Base-by-base conservation (phyloP, 2,888 invertebrate species). In the Odontomyia ornata region DNA sequence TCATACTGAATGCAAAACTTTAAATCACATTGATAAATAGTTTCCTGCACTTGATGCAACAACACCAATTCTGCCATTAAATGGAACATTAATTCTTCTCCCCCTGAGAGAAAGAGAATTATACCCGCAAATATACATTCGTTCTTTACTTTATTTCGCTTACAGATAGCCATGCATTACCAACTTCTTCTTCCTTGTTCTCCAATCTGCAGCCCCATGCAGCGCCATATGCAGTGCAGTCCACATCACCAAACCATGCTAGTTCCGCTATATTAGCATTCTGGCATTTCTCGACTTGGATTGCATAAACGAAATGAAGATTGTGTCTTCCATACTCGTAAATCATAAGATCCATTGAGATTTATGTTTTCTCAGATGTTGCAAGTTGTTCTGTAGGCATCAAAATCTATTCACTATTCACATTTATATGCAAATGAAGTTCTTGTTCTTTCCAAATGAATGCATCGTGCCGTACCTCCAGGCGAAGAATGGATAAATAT, bases 341-440 rank as follows among this genome's bases (percentile, higher is more conserved):
- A 72, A 72, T 72, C 72, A 72, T 72, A 56, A 30, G 57, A 28
- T 72, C 18, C 72, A 72, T 72, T 56, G 57, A 72, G 72, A 56
- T 72, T 56, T 72, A 72, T 72, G 67, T 67, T 60, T 60, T 67
- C 30, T 25, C 23, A 25, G 21, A 60, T 60, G 64, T 64, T 64
- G 64, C 64, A 64, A 64, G 64, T 60, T 60, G 21, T 36, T 36
- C 36, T 36, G 60, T 64, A 11, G 30, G 28, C 64, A 64, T 64
- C 64, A 27, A 64, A 64, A 64, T 64, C 64, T 64, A 64, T 64
- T 25, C 57, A 60, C 23, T 5, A 60, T 60, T 30, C 30, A 64
- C 30, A 64, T 64, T 64, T 30, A 30, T 64, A 64, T 64, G 64
- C 3, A 64, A 64, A 64, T 64, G 64, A 64, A 64, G 30, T 36